Base-by-base conservation (phyloP, 1,140 invertebrate genomes). In the Arctopsyche grandis region DNA sequence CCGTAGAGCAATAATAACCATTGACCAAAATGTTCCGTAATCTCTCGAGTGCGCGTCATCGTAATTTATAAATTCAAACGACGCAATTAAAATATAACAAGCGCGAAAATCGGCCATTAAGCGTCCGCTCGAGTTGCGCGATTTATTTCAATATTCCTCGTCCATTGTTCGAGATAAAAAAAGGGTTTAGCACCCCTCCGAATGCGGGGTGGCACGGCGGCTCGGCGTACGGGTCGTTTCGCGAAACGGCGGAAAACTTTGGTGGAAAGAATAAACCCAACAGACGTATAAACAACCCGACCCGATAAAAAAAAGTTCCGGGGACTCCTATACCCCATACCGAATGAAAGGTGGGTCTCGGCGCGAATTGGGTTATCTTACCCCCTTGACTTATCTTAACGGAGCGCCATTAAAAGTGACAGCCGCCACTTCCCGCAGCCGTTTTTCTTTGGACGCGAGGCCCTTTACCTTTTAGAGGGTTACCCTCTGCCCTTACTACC, bases 311-410 rank as follows among this genome's bases (percentile, higher is more conserved):
- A 80, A 80, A 80, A 80, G 75, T 73, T 26, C 73, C 3, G 12
- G 16, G 16, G 16, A 52, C 48, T 10, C 16, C 10, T 46, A 46
- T 71, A 69, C 29, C 29, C 29, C 29, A 38, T 38, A 52, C 10
- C 48, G 48, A 52, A 16, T 5, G 48, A 52, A 43, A 26, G 66
- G 66, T 21, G 48, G 48, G 38, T 77, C 76, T 77, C 76, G n/a
- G 26, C 48, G 60, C 69, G 80, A 81, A 79, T 80, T 66, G 80
- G 73, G 80, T 81, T 81, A 81, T 81, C 80, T 77, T 48, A 38
- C 71, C 77, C 44, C 74, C 58, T 70, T 77, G 74, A 81, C 77
- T 81, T 81, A 81, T 81, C 80, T 79, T 81, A 79, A 79, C 77
- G 16, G 70, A 79, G 77, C 66, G 48, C 77, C 80, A 77, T 79